Conservation (phyloP, 2,888 invertebrate genomes). For the Aspidapion aeneum region DNA sequence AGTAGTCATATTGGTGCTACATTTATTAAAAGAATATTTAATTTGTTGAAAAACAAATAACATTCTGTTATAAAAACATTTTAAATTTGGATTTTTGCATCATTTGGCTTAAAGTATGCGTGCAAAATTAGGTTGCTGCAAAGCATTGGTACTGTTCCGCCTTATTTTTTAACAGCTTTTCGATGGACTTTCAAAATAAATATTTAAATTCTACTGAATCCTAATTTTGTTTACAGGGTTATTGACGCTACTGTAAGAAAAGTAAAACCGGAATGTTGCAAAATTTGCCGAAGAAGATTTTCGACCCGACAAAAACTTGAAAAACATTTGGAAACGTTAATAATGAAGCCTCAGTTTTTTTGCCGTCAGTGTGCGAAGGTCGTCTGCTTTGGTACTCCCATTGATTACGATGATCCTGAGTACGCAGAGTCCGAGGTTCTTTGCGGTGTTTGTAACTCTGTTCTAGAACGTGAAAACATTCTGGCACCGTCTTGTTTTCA, state of each 20-base stretch:
- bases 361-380: neutral
- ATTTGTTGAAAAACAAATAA: too few relatives aligned
- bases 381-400: neutral
- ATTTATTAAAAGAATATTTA: too few relatives aligned
- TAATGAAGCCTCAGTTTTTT: conserved; percentile 32
- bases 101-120: too few relatives aligned
- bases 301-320: conserved; percentile 1
- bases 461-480: neutral
- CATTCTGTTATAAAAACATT: too few relatives aligned
- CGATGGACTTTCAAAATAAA: too few relatives aligned
- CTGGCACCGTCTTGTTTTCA: neutral
- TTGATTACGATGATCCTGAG: neutral
- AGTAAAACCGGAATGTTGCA: conserved; percentile 4
- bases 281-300: conserved; percentile 7
- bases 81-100: too few relatives aligned
- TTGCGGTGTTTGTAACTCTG: neutral
- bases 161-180: too few relatives aligned
- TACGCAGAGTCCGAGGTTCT: neutral
- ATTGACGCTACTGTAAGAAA: neutral
- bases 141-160: too few relatives aligned
- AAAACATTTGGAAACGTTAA: conserved; percentile 28
- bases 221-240: neutral
- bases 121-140: too few relatives aligned
- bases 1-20: too few relatives aligned
- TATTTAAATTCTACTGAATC: neutral